Evolutionary conservation across 1,140 invertebrate genomes (phyloP), one percentile per base, ranked within the genome.

Genomic region (Rhyzopertha dominica): DNA sequence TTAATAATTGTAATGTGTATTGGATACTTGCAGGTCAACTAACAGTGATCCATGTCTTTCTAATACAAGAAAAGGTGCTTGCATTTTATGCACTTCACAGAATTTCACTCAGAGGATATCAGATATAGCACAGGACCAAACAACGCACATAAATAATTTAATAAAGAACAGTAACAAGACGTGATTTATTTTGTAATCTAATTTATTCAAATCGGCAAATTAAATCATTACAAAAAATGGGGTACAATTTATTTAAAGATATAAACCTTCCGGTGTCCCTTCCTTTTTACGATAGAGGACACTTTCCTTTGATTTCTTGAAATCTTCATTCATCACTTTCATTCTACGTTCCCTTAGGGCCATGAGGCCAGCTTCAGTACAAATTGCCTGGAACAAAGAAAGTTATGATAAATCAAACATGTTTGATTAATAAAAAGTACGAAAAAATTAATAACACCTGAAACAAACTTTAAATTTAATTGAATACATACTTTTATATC

Each of bases 291-390:
- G 79, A 70, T 99, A 99, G 10, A 99, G 74, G 34, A 99, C 96
- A 74, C 95, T 99, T 69, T 99, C 96, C 70, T 99, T 99, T 1
- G 96, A 96, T 68, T 99, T 99, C 64, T 91, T 91, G 67, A 99
- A 99, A 70, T 99, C 96, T 70, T 99, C 96, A 75, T 95, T 98
- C 19, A 93, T 99, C 9, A 99, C 97, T 73, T 98, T 98, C 96
- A 99, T 99, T 55, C 96, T 81, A 41, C 97, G 79, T 70, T 99
- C 97, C 55, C 97, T 74, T 19, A 99, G 69, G 16, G 97, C 97
- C 85, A 99, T 90, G 12, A 99, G 71, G 51, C 97, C 97, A 43
- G 95, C 96, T 76, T 99, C 97, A 5, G 97, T 99, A 71, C 97
- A 99, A 63, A 99, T 98, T n/a, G 97, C 96, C 88, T 92, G 58